Evolutionary conservation across 2,113 vertebrate species (phyloP), one percentile per base, ranked within the genome.

Genomic region (Pluvianellus socialis): DNA sequence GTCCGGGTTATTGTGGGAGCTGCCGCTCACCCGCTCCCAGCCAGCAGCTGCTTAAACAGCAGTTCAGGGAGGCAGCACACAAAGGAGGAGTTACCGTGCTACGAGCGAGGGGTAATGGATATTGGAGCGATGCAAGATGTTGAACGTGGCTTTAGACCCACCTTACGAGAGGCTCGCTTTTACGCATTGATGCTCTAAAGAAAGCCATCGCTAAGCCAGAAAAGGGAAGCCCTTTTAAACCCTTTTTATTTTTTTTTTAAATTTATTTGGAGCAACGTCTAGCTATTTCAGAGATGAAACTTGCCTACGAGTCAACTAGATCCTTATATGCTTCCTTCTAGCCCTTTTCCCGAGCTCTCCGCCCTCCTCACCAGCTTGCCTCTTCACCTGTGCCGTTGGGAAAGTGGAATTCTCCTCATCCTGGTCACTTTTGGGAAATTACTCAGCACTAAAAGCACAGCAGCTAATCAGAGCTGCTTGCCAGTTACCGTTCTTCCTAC

Each of bases 61-160:
- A 35, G 28, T 6, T 40, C 24, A n/a, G 65, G 44, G 49, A 49
- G 38, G 15, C 20, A 49, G 50, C 68, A 52, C 23, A 22, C 30
- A 14, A 47, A 33, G n/a, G 6, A 0, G 27, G 1, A 61, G 40
- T 9, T 24, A 47, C 50, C 42, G 0, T 2, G 26, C 38, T 24
- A 49, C 0, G 5, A 56, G 68, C 15, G 35, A 28, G 55, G 66
- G 73, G 38, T 16, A 8, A 66, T 6, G 38, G 33, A 1, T 8
- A 0, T 13, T 11, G 56, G 14, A 27, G 8, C 6, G 56, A 14
- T 8, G 13, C 2, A 32, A 12, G 1, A 8, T 3, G 40, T 8
- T n/a, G 19, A 49, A 38, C 21, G 3, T 1, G n/a, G 70, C 66
- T 79, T 79, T 35, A 58, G 71, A 66, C 7, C 6, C 10, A 15